phyloP scores from a whole-genome alignment of 2,888 invertebrate species.

The Erpobdella octoculata region DNA sequence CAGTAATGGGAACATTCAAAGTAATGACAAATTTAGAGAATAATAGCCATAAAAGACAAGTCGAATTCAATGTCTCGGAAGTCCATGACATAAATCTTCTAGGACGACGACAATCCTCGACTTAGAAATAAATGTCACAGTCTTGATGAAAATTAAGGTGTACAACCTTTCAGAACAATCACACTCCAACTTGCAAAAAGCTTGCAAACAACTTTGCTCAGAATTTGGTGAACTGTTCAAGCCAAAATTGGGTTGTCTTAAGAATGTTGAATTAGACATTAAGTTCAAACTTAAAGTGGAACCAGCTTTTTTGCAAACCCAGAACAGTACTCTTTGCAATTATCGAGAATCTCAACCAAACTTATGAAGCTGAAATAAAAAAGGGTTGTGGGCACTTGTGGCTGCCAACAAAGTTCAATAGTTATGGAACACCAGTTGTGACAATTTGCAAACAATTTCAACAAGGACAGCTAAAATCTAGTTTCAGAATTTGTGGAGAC shows the following conservation, averaged over 20 bases:
- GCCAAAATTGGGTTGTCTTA: background rate
- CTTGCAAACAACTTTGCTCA: background rate
- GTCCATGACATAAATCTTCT: no score
- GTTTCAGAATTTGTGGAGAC: background rate
- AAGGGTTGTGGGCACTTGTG: no score
- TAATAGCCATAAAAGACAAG: no score
- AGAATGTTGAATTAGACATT: conserved; percentile 1
- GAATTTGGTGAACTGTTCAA: background rate
- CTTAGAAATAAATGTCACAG: no score
- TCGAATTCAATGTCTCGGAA: no score
- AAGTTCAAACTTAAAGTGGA: background rate
- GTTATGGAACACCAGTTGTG: background rate
- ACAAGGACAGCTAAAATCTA: no score
- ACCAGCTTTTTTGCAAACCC: background rate
- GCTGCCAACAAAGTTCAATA: background rate
- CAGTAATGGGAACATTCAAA: no score
- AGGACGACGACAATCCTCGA: no score
- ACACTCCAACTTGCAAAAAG: background rate
- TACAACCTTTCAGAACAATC: background rate
- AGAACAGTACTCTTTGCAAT: background rate
- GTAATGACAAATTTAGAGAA: no score
- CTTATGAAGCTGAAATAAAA: background rate
- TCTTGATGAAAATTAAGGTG: background rate
- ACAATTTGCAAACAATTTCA: background rate
- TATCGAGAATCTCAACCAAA: background rate